A percentile compares a stretch with the other conserved stretches of the same genome.
These are phyloP conservation scores for Balearica regulorum DNA, from an alignment of 2,797 vertebrate species.

Conservation along the genomic window DNA sequence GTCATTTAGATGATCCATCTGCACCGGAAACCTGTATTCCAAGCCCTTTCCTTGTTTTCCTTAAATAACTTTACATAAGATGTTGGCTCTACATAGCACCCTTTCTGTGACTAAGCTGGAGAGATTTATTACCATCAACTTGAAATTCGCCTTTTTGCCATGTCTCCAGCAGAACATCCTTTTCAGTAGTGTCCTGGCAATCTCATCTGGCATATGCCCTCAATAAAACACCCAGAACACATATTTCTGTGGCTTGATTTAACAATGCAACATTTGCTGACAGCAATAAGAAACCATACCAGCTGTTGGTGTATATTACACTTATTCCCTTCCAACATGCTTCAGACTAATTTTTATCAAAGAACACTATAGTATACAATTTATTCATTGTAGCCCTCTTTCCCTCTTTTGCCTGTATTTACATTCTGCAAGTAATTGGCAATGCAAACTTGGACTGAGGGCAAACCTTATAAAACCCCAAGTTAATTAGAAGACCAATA, in stretches of 20 bases:
- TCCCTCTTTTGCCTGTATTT: background rate
- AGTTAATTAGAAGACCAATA: background rate
- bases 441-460: background rate
- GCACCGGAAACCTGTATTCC: background rate
- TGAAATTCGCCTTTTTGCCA: background rate
- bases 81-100: background rate
- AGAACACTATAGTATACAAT: background rate
- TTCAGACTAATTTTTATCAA: background rate
- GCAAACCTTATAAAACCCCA: background rate
- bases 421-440: background rate
- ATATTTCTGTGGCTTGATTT: background rate
- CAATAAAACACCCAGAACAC: background rate
- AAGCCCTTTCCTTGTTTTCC: slow-evolving; percentile 6
- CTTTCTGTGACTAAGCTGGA: background rate
- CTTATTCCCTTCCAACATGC: background rate
- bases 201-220: background rate
- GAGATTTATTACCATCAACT: background rate
- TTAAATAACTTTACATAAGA: slow-evolving; percentile 40
- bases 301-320: background rate
- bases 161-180: background rate
- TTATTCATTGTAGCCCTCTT: background rate
- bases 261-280: background rate
- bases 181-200: background rate
- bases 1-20: slow-evolving; percentile 1
- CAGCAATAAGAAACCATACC: background rate